phyloP scores from a whole-genome alignment of 2,888 invertebrate species.

The Drosophila eohydei region DNA sequence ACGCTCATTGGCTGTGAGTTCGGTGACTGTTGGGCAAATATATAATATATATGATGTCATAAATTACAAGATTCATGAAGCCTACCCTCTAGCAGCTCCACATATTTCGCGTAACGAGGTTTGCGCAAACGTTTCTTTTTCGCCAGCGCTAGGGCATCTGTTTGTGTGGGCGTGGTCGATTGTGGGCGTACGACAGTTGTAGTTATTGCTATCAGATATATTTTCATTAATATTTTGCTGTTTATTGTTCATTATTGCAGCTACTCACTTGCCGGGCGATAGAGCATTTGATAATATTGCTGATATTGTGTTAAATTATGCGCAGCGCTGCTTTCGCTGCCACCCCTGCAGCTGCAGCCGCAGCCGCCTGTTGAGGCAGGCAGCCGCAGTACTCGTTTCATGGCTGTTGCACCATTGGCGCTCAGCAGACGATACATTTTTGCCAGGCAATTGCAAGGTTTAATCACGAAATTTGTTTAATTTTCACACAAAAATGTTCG shows the following conservation, averaged over 20 bases:
- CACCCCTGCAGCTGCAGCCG: constrained; percentile 47
- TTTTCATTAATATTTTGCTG: constrained; percentile 7
- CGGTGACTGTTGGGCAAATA: constrained; percentile 86
- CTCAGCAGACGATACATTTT: constrained; percentile 82
- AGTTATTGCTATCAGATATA: constrained; percentile 9
- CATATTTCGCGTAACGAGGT: constrained; percentile 86
- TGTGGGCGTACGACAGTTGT: constrained; percentile 64
- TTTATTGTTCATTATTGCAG: not conserved
- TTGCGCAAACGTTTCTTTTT: constrained; percentile 66
- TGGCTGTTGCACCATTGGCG: constrained; percentile 66
- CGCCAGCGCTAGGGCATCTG: constrained; percentile 55
- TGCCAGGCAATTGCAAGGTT: constrained; percentile 26
- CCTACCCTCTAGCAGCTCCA: constrained; percentile 89
- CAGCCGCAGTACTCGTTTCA: constrained; percentile 69
- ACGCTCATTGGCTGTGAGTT: constrained; percentile 87
- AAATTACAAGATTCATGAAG: not conserved
- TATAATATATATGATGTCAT: not conserved
- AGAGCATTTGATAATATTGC: constrained; percentile 74
- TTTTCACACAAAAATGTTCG: constrained; percentile 51
- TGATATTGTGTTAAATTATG: constrained; percentile 60
- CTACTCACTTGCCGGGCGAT: constrained; percentile 68
- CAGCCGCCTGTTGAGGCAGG: constrained; percentile 45
- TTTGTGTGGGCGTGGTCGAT: constrained; percentile 77
- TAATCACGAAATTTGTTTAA: constrained; percentile 25
- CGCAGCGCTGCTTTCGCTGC: constrained; percentile 34